Base-by-base conservation (phyloP, 2,797 vertebrate species). In the Sebastes aleutianus region DNA sequence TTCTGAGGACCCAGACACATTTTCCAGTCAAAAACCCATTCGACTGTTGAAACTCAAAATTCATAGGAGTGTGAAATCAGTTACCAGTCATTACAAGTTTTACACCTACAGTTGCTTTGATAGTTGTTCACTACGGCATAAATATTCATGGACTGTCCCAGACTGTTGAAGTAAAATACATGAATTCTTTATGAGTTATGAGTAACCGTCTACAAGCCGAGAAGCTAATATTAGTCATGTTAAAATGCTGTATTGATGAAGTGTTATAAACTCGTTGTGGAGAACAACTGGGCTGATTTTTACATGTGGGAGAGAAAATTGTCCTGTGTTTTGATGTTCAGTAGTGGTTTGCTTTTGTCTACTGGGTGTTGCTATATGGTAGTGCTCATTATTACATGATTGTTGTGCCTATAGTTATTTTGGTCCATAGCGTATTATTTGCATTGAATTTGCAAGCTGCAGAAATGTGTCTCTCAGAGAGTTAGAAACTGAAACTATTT, bases 141-240 rank as follows among this genome's bases (percentile, higher is more conserved):
- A 76, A 90, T 85, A 90, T 89, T 88, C 81, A 87, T 81, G 75
- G 74, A 80, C 34, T 67, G 75, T 85, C 69, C 72, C 18, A 58
- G 54, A 77, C 70, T 78, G 70, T 69, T 59, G 9, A 77, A 82
- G 56, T 69, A 80, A 85, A 91, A 79, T 67, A 69, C 73, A 82
- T 78, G 73, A 82, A 85, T 86, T 82, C 73, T 85, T 78, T 79
- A 82, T 79, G 75, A 81, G 72, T 66, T 82, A 86, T 73, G 75
- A 78, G 75, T 58, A 64, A 58, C 76, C 58, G 71, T 88, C 74
- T 70, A 68, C 59, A 70, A 87, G 64, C 80, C 61, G n/a, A 76
- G 79, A 76, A 24, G 70, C 76, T 83, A 85, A 86, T 85, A 83
- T 85, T 85, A 82, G 75, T 78, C 53, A 62, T 53, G 47, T 71